phyloP scores from a whole-genome alignment of 2,888 invertebrate species.

The Mantis religiosa region DNA sequence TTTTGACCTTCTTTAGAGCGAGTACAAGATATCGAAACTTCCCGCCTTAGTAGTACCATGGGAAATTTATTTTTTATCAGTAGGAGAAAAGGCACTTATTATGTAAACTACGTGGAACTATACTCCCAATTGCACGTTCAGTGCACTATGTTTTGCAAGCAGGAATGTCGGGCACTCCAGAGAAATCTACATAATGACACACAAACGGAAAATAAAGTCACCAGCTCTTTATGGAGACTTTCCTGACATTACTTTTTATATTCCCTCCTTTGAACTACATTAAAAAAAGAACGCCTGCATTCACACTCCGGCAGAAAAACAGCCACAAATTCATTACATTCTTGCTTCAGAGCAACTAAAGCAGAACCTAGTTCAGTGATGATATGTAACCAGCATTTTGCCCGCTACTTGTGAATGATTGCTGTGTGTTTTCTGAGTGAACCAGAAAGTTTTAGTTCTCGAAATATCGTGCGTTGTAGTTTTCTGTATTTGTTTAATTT shows the following conservation, averaged over 20 bases:
- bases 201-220: neutral
- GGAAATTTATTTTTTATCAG: neutral
- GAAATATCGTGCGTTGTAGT: too few species aligned
- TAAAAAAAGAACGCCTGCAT: neutral
- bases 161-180: neutral
- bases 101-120: neutral
- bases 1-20: neutral
- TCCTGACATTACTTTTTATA: neutral
- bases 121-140: neutral
- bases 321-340: too few species aligned
- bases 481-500: too few species aligned
- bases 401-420: too few species aligned
- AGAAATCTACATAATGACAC: neutral
- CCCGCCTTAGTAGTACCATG: neutral
- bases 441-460: too few species aligned
- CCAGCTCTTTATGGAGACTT: neutral
- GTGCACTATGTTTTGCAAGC: neutral
- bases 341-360: too few species aligned
- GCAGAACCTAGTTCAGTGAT: too few species aligned
- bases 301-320: too few species aligned
- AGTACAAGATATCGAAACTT: neutral
- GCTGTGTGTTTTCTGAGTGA: too few species aligned
- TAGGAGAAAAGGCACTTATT: neutral
- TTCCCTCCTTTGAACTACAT: neutral
- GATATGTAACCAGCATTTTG: too few species aligned